phyloP scores from a whole-genome alignment of 2,888 invertebrate genomes.

The Hirtodrosophila trivittata region DNA sequence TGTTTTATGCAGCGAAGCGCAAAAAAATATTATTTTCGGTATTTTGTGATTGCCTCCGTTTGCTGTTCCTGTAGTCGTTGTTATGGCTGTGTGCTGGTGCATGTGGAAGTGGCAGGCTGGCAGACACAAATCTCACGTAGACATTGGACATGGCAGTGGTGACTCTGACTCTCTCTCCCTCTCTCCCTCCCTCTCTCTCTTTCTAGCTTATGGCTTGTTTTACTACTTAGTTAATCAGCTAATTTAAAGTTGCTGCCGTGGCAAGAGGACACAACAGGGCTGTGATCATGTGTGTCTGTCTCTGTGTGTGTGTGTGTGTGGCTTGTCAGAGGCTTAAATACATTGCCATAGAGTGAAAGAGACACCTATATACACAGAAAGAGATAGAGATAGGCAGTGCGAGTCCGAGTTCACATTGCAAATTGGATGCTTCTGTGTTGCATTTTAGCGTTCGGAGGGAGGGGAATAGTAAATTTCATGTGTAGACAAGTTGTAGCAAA shows the following conservation, averaged over 20 bases:
- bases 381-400: background rate
- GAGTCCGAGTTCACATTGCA: constrained; percentile 19
- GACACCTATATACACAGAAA: too few species aligned
- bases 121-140: constrained; percentile 65
- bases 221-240: constrained; percentile 77
- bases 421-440: constrained; percentile 35
- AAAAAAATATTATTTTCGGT: constrained; percentile 76
- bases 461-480: background rate
- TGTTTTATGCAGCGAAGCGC: constrained; percentile 70
- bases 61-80: constrained; percentile 43
- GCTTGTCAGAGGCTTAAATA: constrained; percentile 18
- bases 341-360: constrained; percentile 2
- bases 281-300: constrained; percentile 5
- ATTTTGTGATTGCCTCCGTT: constrained; percentile 74
- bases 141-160: constrained; percentile 55
- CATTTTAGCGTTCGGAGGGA: constrained; percentile 2
- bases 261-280: constrained; percentile 11
- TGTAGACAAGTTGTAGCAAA: constrained; percentile 18
- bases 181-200: constrained; percentile 6
- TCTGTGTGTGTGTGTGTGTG: constrained; percentile 12
- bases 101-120: constrained; percentile 26
- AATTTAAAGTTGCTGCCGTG: constrained; percentile 65
- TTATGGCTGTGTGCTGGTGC: constrained; percentile 10
- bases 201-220: constrained; percentile 67
- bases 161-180: constrained; percentile 11